Percentiles rank a stretch among this genome's conserved stretches.
Evolutionary conservation across 2,797 vertebrate species (phyloP).

Genomic region (Gila robusta): DNA sequence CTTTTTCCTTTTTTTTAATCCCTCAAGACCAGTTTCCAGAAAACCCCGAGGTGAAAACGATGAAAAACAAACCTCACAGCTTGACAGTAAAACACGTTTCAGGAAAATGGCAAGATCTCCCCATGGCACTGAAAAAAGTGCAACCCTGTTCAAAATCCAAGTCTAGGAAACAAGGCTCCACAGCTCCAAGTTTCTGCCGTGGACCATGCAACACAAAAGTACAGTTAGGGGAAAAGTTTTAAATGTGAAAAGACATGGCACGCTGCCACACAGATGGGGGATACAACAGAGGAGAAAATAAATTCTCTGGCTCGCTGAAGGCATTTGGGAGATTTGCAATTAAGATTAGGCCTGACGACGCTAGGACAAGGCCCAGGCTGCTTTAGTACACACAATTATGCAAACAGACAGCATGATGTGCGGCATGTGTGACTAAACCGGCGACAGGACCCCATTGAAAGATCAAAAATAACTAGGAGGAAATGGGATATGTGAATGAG

Average conservation of each 20-base stretch:
- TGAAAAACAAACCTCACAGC: slow-evolving; percentile 27
- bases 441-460: not conserved
- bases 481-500: slow-evolving; percentile 42
- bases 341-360: slow-evolving; percentile 58
- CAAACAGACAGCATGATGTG: slow-evolving; percentile 30
- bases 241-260: slow-evolving; percentile 56
- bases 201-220: slow-evolving; percentile 41
- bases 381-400: slow-evolving; percentile 45
- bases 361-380: slow-evolving; percentile 48
- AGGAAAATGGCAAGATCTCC: slow-evolving; percentile 36
- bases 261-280: slow-evolving; percentile 60
- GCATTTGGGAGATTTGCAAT: slow-evolving; percentile 61
- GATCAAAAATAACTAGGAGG: not conserved
- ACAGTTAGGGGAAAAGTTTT: slow-evolving; percentile 49
- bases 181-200: slow-evolving; percentile 44
- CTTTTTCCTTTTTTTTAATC: slow-evolving; percentile 3
- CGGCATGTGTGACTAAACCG: slow-evolving; percentile 13
- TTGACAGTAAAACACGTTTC: slow-evolving; percentile 32
- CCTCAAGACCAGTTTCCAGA: slow-evolving; percentile 23
- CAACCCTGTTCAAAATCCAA: slow-evolving; percentile 26
- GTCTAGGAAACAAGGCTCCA: slow-evolving; percentile 47
- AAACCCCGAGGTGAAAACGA: slow-evolving; percentile 20
- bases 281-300: slow-evolving; percentile 49
- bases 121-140: slow-evolving; percentile 15
- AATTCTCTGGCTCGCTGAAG: slow-evolving; percentile 55